phyloP scores from a whole-genome alignment of 2,113 vertebrate species.

The Psilopsiagon aurifrons region DNA sequence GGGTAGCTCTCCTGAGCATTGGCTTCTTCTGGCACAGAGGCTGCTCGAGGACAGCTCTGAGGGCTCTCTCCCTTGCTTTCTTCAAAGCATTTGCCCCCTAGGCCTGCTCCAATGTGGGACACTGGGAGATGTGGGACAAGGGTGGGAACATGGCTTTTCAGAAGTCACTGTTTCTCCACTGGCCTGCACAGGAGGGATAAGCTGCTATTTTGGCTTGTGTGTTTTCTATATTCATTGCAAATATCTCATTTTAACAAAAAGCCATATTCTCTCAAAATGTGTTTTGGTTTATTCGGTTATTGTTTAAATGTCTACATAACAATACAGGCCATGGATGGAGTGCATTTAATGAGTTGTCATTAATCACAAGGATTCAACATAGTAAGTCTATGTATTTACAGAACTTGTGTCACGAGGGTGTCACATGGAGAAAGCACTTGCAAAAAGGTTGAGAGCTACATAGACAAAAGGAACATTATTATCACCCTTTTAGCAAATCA shows the following conservation, averaged over 20 bases:
- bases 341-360: not conserved
- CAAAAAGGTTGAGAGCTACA: not conserved
- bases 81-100: not conserved
- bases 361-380: not conserved
- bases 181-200: not conserved
- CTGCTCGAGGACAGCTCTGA: not conserved
- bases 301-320: not conserved
- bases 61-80: not conserved
- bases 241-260: not conserved
- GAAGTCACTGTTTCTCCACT: not conserved
- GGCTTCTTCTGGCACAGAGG: not conserved
- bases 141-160: not conserved
- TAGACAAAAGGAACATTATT: not conserved
- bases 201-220: not conserved
- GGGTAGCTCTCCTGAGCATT: not conserved
- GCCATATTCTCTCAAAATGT: not conserved
- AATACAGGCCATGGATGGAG: not conserved
- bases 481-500: not conserved
- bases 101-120: not conserved
- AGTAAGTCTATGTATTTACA: not conserved
- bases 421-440: not conserved
- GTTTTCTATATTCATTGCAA: not conserved
- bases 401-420: not conserved
- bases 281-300: not conserved
- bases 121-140: not conserved